Conservation (phyloP, 2,888 invertebrate genomes). For the Ptychoptera contaminata region DNA sequence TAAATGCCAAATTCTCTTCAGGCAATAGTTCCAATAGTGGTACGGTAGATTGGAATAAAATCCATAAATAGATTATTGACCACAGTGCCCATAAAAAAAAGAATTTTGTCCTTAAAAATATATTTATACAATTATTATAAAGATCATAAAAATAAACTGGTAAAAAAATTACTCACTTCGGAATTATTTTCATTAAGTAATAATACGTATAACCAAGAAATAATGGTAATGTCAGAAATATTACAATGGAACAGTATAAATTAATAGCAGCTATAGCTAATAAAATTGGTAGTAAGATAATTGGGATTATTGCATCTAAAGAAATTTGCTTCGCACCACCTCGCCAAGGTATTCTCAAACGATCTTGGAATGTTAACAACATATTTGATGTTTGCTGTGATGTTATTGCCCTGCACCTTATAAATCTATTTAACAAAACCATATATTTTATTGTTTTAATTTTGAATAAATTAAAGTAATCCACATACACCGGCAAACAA, state of each 20-base stretch:
- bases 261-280: constrained; percentile 34
- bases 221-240: constrained; percentile 19
- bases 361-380: constrained; percentile 35
- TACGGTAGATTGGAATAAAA: constrained; percentile 59
- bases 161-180: neutral
- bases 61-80: constrained; percentile 45
- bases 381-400: constrained; percentile 22
- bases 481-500: too few species aligned
- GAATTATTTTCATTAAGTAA: constrained; percentile 7
- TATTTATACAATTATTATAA: neutral
- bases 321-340: constrained; percentile 40
- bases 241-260: constrained; percentile 24
- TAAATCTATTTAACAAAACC: constrained; percentile 11
- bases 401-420: constrained; percentile 17
- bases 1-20: constrained; percentile 43
- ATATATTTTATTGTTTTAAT: neutral
- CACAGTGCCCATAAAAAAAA: constrained; percentile 60
- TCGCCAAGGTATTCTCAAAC: constrained; percentile 40
- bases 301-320: constrained; percentile 33
- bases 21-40: constrained; percentile 53
- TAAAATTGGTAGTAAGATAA: constrained; percentile 33
- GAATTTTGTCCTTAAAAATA: constrained; percentile 37
- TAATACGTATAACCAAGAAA: constrained; percentile 20
- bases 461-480: constrained; percentile 1
- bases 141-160: neutral